Conservation (phyloP, 2,797 vertebrate genomes). For the Schizothorax lantsangensis region DNA sequence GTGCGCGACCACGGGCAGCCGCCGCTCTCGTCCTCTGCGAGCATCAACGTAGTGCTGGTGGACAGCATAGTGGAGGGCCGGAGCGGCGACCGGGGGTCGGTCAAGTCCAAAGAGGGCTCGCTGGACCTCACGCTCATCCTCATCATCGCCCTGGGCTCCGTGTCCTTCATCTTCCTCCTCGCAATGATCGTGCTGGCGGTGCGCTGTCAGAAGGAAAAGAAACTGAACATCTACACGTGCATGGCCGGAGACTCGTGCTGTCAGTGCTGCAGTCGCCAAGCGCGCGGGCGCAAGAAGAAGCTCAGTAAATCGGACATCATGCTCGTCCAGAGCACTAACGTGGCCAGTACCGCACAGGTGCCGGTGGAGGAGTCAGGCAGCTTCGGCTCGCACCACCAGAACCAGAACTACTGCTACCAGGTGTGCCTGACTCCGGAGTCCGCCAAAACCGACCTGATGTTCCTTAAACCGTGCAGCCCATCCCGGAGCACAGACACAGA, state of each 20-base stretch:
- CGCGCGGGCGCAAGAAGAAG: conserved; percentile 91
- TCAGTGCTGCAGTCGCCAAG: conserved; percentile 88
- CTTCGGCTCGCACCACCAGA: conserved; percentile 90
- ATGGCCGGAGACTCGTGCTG: conserved; percentile 86
- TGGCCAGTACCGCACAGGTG: conserved; percentile 83
- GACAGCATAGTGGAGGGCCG: conserved; percentile 87
- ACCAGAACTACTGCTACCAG: conserved; percentile 99
- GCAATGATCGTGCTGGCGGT: conserved; percentile 97
- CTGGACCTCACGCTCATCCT: conserved; percentile 96
- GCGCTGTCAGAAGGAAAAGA: conserved; percentile 97
- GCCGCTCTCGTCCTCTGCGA: conserved; percentile 92
- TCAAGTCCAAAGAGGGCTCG: conserved; percentile 84
- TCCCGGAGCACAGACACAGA: conserved; percentile 91
- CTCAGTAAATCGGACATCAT: conserved; percentile 99
- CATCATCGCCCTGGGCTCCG: conserved; percentile 95
- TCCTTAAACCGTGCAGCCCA: conserved; percentile 96
- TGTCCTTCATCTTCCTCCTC: conserved; percentile 95
- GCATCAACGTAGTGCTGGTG: conserved; percentile 89
- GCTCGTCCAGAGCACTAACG: conserved; percentile 94
- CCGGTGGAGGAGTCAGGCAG: conserved; percentile 89
- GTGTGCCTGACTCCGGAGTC: conserved; percentile 98
- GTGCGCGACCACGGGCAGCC: conserved; percentile 97
- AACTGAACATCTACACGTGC: conserved; percentile 93
- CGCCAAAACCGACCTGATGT: conserved; percentile 98
- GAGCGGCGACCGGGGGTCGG: conserved; percentile 79